Evolutionary conservation across 2,797 vertebrate species (phyloP), one percentile per base, ranked within the genome.

Genomic region (Anabacerthia variegaticeps): DNA sequence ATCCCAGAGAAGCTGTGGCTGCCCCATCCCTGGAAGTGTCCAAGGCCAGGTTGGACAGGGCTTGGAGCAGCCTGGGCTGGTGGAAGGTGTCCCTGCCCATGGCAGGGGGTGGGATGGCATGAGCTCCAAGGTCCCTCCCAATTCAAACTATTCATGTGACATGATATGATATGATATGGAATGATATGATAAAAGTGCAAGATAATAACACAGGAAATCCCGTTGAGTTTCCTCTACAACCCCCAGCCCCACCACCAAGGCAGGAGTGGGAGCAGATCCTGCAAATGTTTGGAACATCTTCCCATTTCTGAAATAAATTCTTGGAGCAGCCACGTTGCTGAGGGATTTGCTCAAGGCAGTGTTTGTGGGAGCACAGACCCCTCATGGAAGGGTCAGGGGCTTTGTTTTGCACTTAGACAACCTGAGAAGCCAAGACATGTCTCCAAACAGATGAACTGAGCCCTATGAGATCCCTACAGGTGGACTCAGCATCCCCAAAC

Each of bases 1-100:
- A 6, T 43, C 7, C 56, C 66, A 65, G 30, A 48, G 77, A 1
- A 74, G 18, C 18, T 68, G 39, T 9, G 26, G 41, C 26, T 48
- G 48, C 8, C 1, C 21, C 54, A 59, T 41, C 15, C 12, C 41
- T 82, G 55, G 26, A 3, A 49, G 26, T 17, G 26, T 22, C 0
- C 77, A 0, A 48, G 30, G 18, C 4, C 39, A 20, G 8, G 10
- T 0, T 36, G 46, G 34, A 61, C 0, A 0, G 8, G 24, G 14
- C 2, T 54, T 59, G 62, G 34, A 81, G 54, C 14, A 61, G 0
- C 14, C 30, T 67, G 46, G 46, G 34, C 0, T 0, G 0, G 8
- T 61, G 34, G 30, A 1, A 61, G 2, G 2, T 27, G 34, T 41
- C 21, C 30, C 21, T 81, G 46, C 24, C 41, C 34, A 15, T 22